Evolutionary conservation across 2,888 invertebrate species (phyloP), one percentile per base, ranked within the genome.

Genomic region (Pristionchus entomophagus): DNA sequence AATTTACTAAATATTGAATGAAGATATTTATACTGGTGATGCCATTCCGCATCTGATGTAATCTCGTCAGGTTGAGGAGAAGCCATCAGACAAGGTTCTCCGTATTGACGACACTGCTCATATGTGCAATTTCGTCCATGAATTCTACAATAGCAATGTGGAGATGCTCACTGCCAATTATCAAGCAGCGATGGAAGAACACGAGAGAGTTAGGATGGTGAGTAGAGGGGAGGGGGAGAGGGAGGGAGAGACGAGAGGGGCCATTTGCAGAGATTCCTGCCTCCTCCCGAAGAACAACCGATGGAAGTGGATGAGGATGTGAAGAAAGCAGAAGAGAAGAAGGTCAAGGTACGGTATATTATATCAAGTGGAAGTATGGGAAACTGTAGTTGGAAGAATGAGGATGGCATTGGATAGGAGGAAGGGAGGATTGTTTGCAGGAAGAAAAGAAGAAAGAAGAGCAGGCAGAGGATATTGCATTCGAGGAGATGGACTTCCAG

Each of bases 51-150:
- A 19, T 83, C 0, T n/a, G 17, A 77, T 86, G 38, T 51, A 22
- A 38, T 78, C 0, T 84, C 2, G 5, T 59, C 32, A 87, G 83
- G 83, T 90, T 88, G 88, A 90, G 14, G 91, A 91, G 73, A 89
- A 91, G 10, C 89, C 92, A 5, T 90, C 92, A 8, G 87, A 86
- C 17, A 88, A 89, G 26, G 95, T 95, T 8, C 95, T 96, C 92
- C 94, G 96, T 62, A 95, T 96, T 29, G 95, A 96, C 88, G 96
- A 97, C 94, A 98, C 99, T 97, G 96, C 97, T 1, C 96, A 97
- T 93, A 97, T 98, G 96, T 97, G 97, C 0, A 96, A 97, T 93
- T 97, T 97, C 94, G 98, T 99, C 0, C 97, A 97, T 94, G 96
- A 97, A 92, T 96, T 97, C 94, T 99, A 99, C 94, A 95, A 96